A percentile compares a stretch with the other conserved stretches of the same genome.
Conservation (phyloP, 2,113 vertebrate species). For the Planiliza haematocheilus region DNA sequence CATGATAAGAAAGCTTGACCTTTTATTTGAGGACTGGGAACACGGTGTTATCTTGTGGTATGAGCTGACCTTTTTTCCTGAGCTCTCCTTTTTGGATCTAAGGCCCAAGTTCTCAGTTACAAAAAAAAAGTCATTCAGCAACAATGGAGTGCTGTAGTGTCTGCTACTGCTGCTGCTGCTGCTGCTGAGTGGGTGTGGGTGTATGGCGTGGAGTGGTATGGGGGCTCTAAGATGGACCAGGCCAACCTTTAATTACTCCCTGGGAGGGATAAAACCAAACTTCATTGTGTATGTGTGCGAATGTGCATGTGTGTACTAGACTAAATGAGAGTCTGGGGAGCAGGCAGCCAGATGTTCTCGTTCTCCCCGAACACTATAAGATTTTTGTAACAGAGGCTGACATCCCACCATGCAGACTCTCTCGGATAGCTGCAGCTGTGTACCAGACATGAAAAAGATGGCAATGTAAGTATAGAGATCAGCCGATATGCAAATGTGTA, state of each 20-base stretch:
- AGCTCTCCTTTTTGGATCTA: slow-evolving; percentile 35
- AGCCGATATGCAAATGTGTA: background rate
- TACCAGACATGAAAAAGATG: background rate
- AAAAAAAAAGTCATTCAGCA: slow-evolving; percentile 50
- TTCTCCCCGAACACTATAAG: slow-evolving; percentile 12
- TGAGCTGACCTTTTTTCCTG: slow-evolving; percentile 53
- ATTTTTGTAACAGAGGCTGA: slow-evolving; percentile 19
- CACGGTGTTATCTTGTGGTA: slow-evolving; percentile 13
- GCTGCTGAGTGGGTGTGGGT: slow-evolving; percentile 36
- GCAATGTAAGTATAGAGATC: background rate
- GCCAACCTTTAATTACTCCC: slow-evolving; percentile 65
- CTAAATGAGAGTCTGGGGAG: slow-evolving; percentile 41
- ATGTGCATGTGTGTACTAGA: slow-evolving; percentile 1
- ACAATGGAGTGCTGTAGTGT: slow-evolving; percentile 12
- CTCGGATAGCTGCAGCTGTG: background rate
- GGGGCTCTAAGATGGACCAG: slow-evolving; percentile 28
- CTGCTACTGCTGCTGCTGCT: slow-evolving; percentile 27
- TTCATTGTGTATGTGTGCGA: background rate
- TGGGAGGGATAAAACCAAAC: slow-evolving; percentile 46
- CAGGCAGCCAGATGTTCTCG: slow-evolving; percentile 13
- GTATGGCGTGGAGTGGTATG: slow-evolving; percentile 26
- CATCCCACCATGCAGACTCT: slow-evolving; percentile 9
- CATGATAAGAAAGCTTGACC: slow-evolving; percentile 33
- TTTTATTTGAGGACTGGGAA: slow-evolving; percentile 30
- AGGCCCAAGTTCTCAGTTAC: slow-evolving; percentile 18